Evolutionary conservation across 2,113 vertebrate species (phyloP).

Genomic region (Balaeniceps rex): DNA sequence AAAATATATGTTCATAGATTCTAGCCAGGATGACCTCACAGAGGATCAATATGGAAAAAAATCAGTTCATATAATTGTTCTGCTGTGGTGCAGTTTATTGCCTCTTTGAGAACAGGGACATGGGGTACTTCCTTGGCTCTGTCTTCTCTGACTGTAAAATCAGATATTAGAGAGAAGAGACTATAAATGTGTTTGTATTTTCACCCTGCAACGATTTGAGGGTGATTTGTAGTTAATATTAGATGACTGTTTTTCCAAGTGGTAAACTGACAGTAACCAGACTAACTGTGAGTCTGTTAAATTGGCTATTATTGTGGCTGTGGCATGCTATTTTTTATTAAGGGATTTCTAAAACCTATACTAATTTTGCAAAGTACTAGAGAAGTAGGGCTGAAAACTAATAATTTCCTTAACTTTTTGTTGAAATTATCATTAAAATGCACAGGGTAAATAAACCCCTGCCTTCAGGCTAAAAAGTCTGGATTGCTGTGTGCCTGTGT

Average conservation of each 20-base stretch:
- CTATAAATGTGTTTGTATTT: neutral
- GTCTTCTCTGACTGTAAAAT: neutral
- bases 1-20: neutral
- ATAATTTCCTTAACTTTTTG: neutral
- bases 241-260: neutral
- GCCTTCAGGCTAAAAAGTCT: neutral
- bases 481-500: neutral
- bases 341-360: neutral
- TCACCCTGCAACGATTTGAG: neutral
- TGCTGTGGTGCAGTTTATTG: neutral
- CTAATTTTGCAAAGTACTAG: neutral
- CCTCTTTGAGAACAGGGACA: neutral
- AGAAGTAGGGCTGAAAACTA: neutral
- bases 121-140: neutral
- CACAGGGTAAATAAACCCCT: neutral
- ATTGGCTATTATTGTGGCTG: neutral
- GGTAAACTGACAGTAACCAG: neutral
- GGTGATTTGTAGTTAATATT: neutral
- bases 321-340: neutral
- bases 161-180: neutral
- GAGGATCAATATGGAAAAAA: neutral
- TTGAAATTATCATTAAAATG: slow-evolving; percentile 9
- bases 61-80: neutral
- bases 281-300: neutral
- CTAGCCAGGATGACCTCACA: neutral